phyloP scores from a whole-genome alignment of 2,888 invertebrate genomes.

The Tetropium fuscum region DNA sequence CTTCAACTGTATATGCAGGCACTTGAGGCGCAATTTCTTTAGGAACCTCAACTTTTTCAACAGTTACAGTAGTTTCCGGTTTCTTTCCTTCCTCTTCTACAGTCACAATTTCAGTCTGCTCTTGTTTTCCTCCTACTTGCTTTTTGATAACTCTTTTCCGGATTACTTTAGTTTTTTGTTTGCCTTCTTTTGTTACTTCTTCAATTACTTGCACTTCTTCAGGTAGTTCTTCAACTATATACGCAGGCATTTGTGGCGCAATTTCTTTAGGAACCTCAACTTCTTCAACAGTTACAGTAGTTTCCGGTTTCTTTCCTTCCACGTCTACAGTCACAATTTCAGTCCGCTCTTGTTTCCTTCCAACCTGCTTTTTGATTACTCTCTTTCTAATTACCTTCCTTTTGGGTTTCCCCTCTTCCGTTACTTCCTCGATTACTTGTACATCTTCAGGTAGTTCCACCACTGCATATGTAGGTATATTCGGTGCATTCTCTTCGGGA shows the following conservation, averaged over 20 bases:
- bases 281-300: constrained; percentile 60
- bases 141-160: constrained; percentile 51
- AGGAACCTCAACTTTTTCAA: constrained; percentile 58
- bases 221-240: constrained; percentile 43
- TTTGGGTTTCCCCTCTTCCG: constrained; percentile 50
- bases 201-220: constrained; percentile 49
- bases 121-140: constrained; percentile 54
- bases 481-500: constrained; percentile 47
- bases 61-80: constrained; percentile 50
- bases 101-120: constrained; percentile 57
- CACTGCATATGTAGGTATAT: constrained; percentile 50
- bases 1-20: constrained; percentile 47
- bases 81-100: constrained; percentile 56
- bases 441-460: constrained; percentile 54
- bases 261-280: constrained; percentile 42
- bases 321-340: constrained; percentile 56
- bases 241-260: constrained; percentile 6
- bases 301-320: constrained; percentile 55
- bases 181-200: constrained; percentile 60
- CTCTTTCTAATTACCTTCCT: constrained; percentile 58
- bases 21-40: constrained; percentile 32
- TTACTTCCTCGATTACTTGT: constrained; percentile 53
- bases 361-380: constrained; percentile 60
- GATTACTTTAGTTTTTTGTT: constrained; percentile 52
- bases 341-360: constrained; percentile 58